Conservation (phyloP, 2,113 vertebrate species). For the Nanger granti region DNA sequence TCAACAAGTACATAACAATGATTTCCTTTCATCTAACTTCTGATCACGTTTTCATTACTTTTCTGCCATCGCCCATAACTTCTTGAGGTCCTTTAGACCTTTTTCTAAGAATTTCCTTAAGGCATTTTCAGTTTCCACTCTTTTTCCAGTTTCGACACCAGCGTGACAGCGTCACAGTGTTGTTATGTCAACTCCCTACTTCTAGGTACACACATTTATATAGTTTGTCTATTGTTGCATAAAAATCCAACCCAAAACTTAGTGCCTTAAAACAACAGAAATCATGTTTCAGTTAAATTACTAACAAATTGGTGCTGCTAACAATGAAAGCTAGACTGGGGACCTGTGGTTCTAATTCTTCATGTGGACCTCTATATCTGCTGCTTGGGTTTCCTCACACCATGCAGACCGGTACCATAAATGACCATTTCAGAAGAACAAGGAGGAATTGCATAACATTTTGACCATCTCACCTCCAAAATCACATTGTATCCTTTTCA, state of each 20-base stretch:
- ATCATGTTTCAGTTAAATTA: neutral
- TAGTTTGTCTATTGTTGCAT: neutral
- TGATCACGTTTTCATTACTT: neutral
- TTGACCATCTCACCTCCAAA: neutral
- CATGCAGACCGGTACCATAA: neutral
- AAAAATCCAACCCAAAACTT: neutral
- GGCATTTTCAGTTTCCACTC: neutral
- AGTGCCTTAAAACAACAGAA: neutral
- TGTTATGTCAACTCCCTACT: neutral
- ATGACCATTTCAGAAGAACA: neutral
- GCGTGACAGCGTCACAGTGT: neutral
- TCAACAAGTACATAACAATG: neutral
- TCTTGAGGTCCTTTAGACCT: neutral
- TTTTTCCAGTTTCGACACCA: neutral
- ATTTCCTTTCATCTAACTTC: neutral
- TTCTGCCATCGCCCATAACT: neutral
- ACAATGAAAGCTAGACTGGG: neutral
- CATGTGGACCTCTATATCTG: neutral
- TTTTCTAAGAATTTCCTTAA: neutral
- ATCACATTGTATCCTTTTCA: neutral
- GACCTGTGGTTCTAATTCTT: neutral
- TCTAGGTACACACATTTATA: neutral
- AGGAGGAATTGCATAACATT: neutral
- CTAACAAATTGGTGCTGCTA: neutral
- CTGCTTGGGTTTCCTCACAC: neutral